Evolutionary conservation across 2,797 vertebrate genomes (phyloP), one percentile per base, ranked within the genome.

Genomic region (Microctenopoma stevenorrisi): DNA sequence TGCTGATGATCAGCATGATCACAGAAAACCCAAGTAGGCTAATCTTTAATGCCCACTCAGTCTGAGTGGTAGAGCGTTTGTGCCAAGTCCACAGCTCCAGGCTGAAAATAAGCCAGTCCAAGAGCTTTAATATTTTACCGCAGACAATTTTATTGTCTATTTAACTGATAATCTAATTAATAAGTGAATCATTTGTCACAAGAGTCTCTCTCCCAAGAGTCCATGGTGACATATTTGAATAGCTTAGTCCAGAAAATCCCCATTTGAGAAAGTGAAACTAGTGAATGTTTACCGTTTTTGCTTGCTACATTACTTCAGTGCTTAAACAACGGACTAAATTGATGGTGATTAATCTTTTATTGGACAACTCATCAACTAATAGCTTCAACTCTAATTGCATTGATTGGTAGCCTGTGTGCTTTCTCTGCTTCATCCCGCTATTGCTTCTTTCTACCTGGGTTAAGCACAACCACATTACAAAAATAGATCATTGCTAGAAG

Each of bases 401-500:
- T 28, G 26, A 44, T 2, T 38, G n/a, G 14, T 30, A 4, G 43
- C 6, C 47, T 14, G 1, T 4, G 25, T 38, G n/a, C 33, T 49
- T 13, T 49, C 49, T 47, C 49, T 42, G 25, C 25, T 47, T 47
- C 62, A 35, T 59, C 56, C 52, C 18, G 35, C 42, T 43, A n/a
- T 43, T 10, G 46, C 65, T 11, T 22, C 3, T 53, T 59, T 59
- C 75, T 53, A 84, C 84, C 72, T 63, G 62, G 33, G 38, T 66
- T 15, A 33, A 51, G 49, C n/a, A 18, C 61, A 68, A 74, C 70
- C 64, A 67, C 74, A 68, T 85, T 68, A 72, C 47, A 72, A 25
- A 44, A 73, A 89, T 86, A 14, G 82, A 89, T 89, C 82, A 88
- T 90, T 83, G 84, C 73, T 68, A 70, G 84, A 78, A 30, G 3